Percentiles rank a stretch among this genome's conserved stretches.
phyloP scores from a whole-genome alignment of 2,888 invertebrate genomes.

The Meloe dianella region DNA sequence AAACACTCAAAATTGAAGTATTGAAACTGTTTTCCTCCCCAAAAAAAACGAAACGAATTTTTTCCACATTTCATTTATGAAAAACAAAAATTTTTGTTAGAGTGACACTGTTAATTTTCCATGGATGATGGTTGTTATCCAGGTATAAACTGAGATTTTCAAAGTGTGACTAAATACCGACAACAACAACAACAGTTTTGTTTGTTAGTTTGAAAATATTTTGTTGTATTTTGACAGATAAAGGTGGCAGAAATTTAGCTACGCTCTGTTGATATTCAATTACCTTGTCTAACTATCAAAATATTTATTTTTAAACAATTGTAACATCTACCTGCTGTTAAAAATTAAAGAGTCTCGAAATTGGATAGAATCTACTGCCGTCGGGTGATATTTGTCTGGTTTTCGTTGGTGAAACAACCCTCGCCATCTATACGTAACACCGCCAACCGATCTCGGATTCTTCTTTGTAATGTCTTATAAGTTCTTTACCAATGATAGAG shows the following conservation, averaged over 20 bases:
- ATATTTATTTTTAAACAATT: no score
- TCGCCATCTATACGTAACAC: slow-evolving; percentile 44
- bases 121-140: slow-evolving; percentile 18
- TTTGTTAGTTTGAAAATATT: slow-evolving; percentile 44
- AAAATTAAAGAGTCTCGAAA: neutral
- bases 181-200: slow-evolving; percentile 21
- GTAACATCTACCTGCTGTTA: no score
- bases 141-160: slow-evolving; percentile 23
- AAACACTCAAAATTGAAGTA: no score
- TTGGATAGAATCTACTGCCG: neutral
- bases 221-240: slow-evolving; percentile 53
- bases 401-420: slow-evolving; percentile 13
- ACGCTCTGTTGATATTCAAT: slow-evolving; percentile 24
- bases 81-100: neutral
- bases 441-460: slow-evolving; percentile 29
- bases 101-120: slow-evolving; percentile 18
- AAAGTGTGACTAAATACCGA: slow-evolving; percentile 28
- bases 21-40: neutral
- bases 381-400: neutral
- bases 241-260: slow-evolving; percentile 42
- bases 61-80: no score
- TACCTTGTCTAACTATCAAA: no score
- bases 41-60: no score
- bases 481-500: slow-evolving; percentile 14
- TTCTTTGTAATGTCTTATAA: neutral